Evolutionary conservation across 2,113 vertebrate genomes (phyloP), one percentile per base, ranked within the genome.

Genomic region (Forbesichthys papilliferus): DNA sequence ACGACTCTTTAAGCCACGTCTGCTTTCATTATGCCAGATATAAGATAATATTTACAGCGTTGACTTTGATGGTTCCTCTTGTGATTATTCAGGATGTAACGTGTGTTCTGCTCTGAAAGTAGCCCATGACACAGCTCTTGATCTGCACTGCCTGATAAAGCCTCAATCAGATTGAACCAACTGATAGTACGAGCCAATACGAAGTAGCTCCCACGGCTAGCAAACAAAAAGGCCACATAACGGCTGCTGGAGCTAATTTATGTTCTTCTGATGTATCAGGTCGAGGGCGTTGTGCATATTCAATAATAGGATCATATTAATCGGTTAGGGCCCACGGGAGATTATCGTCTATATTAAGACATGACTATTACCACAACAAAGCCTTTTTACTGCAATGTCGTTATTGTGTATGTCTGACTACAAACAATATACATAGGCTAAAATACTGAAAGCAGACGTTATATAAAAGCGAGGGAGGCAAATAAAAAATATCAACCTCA

Each of bases 261-360:
- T 70, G 73, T 52, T 33, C 66, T 68, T 71, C 33, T 69, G n/a
- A 73, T 12, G 55, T 47, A 27, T 72, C 63, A 77, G 64, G 52
- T 55, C 61, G 77, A 55, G 20, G 53, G 63, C 34, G 68, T 61
- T 63, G 42, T 58, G 20, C 71, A 77, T 66, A 70, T 78, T 67
- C 68, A 84, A 60, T 74, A 81, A 83, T 69, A 79, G 81, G 78
- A 89, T 83, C 79, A 71, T 81, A 82, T 71, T 86, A 87, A 86
- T 85, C 82, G 76, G 69, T 73, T 63, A 62, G 69, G 68, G 61
- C 65, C 56, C 67, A 65, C 64, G 27, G 64, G 62, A 79, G 75
- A 84, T 88, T 78, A 88, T 20, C 36, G 46, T 11, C 11, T 16
- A 59, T 73, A 52, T 79, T 75, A 86, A 84, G 68, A 82, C 77